Evolutionary conservation across 2,888 invertebrate genomes (phyloP), one percentile per base, ranked within the genome.

Genomic region (Mimumesa dahlbomi): DNA sequence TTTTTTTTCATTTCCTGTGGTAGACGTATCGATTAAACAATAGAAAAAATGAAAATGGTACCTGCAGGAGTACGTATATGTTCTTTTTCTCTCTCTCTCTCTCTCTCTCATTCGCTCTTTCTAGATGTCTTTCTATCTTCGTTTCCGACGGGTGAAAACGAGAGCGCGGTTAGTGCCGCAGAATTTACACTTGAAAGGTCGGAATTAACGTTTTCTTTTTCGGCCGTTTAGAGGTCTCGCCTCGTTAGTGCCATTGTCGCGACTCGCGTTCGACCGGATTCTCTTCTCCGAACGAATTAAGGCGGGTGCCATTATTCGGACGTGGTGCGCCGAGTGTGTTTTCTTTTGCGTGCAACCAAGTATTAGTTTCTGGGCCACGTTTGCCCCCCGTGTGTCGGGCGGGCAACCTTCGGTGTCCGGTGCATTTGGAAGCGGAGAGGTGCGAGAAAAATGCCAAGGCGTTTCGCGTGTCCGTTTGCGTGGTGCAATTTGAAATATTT

Each of bases 101-200:
- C n/a, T n/a, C n/a, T n/a, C n/a, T n/a, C n/a, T n/a, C n/a, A n/a
- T n/a, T n/a, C n/a, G n/a, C n/a, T n/a, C n/a, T n/a, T n/a, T n/a
- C n/a, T n/a, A n/a, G n/a, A n/a, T n/a, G n/a, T n/a, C n/a, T n/a
- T n/a, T n/a, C n/a, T n/a, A n/a, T n/a, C 11, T 54, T 14, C 19
- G 16, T 29, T 54, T 43, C 34, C 22, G 25, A n/a, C n/a, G n/a
- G n/a, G 54, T 52, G 64, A 62, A 74, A 75, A 65, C 59, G 72
- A 62, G 64, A 68, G 54, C 67, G 48, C 40, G 54, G 57, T 43
- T 18, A 48, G 49, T 29, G 45, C 19, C 45, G 42, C 6, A 29
- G 50, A 70, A 77, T 77, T 77, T 77, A 70, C 77, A 77, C 77
- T 72, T 77, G 77, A 77, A 77, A 75, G 75, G 62, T 77, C 54